phyloP scores from a whole-genome alignment of 2,113 vertebrate genomes.

The Strix uralensis region DNA sequence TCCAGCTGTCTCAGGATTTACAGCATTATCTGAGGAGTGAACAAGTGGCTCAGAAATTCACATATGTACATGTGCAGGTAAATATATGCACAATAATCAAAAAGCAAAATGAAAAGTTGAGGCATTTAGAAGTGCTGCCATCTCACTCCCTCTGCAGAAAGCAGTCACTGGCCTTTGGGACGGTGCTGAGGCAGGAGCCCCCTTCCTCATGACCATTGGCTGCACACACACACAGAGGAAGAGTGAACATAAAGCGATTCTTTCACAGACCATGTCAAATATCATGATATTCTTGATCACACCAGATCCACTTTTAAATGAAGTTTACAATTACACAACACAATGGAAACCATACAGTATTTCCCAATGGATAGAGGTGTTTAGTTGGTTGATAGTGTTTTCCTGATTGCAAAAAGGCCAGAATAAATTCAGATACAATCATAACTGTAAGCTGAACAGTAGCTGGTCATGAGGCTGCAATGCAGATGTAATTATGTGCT shows the following conservation, averaged over 20 bases:
- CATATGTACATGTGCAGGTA: accelerated
- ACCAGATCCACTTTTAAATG: neutral
- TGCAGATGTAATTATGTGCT: neutral
- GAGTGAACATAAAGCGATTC: neutral
- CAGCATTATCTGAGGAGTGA: neutral
- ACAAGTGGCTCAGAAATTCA: neutral
- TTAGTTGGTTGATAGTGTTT: neutral
- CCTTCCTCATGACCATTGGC: neutral
- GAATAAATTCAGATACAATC: neutral
- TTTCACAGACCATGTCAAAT: neutral
- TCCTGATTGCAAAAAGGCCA: neutral
- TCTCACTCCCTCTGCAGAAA: neutral
- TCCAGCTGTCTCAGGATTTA: neutral
- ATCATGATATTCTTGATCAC: neutral
- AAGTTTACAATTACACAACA: neutral
- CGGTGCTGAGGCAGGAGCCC: neutral
- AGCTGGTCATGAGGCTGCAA: neutral
- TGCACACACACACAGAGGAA: neutral
- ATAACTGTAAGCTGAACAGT: neutral
- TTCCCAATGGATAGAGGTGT: neutral
- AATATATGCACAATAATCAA: neutral
- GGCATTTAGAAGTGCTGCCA: neutral
- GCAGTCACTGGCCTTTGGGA: neutral
- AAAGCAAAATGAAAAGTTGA: neutral
- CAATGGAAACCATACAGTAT: neutral